A percentile compares a stretch with the other conserved stretches of the same genome.
Conservation (phyloP, 2,113 vertebrate species). For the Epinephelus cyanopodus region DNA sequence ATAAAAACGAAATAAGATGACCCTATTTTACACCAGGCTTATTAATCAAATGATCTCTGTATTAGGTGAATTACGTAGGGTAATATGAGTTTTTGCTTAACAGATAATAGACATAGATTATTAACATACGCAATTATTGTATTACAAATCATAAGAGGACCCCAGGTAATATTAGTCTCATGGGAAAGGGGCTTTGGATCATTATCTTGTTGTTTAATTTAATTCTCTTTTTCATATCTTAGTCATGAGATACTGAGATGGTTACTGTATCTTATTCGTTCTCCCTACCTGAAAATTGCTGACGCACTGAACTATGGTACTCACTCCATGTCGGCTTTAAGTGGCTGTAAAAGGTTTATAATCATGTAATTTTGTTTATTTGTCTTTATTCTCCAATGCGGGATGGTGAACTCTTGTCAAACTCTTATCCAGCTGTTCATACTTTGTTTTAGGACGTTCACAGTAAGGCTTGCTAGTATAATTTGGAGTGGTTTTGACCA, state of each 20-base stretch:
- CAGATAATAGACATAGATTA: slow-evolving; percentile 27
- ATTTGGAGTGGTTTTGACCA: background rate
- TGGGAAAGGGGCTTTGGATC: slow-evolving; percentile 28
- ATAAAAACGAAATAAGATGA: background rate
- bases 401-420: background rate
- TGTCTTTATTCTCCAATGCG: background rate
- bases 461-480: background rate
- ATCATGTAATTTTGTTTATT: background rate
- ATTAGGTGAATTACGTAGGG: background rate
- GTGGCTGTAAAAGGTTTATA: background rate
- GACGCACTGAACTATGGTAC: background rate
- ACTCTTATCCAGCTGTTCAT: background rate
- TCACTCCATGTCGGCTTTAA: background rate
- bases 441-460: background rate
- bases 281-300: background rate
- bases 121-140: slow-evolving; percentile 22
- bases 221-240: slow-evolving; percentile 13
- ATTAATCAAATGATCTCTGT: slow-evolving; percentile 6
- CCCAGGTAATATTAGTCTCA: slow-evolving; percentile 7
- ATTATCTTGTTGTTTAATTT: slow-evolving; percentile 21
- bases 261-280: slow-evolving; percentile 8
- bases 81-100: background rate
- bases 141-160: slow-evolving; percentile 22
- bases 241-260: background rate
- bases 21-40: background rate